These are phyloP conservation scores for Lycophotia porphyrea DNA, from an alignment of 2,888 invertebrate species.

Conservation along the genomic window DNA sequence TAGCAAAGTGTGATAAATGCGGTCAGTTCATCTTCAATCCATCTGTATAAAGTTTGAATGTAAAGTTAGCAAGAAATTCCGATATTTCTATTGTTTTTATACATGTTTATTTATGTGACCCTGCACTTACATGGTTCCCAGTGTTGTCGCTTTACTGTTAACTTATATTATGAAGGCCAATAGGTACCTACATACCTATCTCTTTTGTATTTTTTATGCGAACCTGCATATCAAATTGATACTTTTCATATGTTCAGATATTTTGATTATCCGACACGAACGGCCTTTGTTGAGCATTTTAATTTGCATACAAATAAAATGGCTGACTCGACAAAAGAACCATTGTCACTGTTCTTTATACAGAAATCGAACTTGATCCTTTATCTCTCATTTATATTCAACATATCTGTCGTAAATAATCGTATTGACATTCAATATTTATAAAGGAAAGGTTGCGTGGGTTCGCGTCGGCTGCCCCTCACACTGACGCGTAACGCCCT, in stretches of 20 bases:
- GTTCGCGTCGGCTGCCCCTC: constrained; percentile 73
- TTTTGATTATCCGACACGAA: constrained; percentile 75
- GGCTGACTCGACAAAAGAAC: constrained; percentile 87
- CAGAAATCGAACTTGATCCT: constrained; percentile 83
- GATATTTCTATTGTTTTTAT: constrained; percentile 16
- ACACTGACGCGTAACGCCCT: constrained; percentile 70
- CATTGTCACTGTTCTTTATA: constrained; percentile 86
- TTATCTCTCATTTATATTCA: constrained; percentile 89
- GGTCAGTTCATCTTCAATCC: not conserved
- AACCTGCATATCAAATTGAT: constrained; percentile 68
- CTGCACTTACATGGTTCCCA: constrained; percentile 3
- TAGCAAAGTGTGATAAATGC: not conserved
- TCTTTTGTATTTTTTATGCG: constrained; percentile 61
- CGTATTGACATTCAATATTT: constrained; percentile 88
- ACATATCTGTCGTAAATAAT: constrained; percentile 87
- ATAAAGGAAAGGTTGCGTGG: constrained; percentile 88
- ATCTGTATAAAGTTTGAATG: not conserved
- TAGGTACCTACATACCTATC: constrained; percentile 49
- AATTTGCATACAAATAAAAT: constrained; percentile 89
- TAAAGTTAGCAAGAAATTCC: constrained; percentile 1
- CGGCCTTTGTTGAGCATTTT: constrained; percentile 76
- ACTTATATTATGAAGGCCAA: constrained; percentile 23
- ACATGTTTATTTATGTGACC: constrained; percentile 28
- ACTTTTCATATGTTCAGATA: constrained; percentile 69
- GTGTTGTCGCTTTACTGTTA: constrained; percentile 40